Percentiles rank a stretch among this genome's conserved stretches.
These are phyloP conservation scores for Taenioides sp. DNA, from an alignment of 2,797 vertebrate genomes.

Conservation along the genomic window DNA sequence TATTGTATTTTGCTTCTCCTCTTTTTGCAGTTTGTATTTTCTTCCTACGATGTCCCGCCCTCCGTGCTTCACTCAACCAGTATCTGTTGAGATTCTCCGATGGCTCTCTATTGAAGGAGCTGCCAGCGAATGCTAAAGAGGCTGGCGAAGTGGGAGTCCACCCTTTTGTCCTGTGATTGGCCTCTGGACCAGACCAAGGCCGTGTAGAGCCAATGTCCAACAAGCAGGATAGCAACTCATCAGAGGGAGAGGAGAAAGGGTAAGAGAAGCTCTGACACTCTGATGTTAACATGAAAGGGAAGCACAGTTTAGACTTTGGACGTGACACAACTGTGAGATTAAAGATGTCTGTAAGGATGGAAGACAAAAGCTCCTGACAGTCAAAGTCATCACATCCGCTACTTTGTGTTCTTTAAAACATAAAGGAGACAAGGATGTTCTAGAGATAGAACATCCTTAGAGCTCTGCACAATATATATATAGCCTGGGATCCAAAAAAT, in stretches of 20 bases:
- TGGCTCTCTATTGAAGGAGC: conserved; percentile 56
- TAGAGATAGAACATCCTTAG: too few species aligned
- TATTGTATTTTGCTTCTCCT: neutral
- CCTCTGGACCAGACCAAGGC: conserved; percentile 86
- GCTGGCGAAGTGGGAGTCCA: conserved; percentile 68
- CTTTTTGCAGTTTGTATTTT: conserved; percentile 32
- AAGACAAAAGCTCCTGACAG: neutral
- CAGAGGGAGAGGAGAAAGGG: conserved; percentile 92
- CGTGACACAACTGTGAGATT: conserved; percentile 29
- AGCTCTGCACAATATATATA: too few species aligned
- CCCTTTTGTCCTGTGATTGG: conserved; percentile 86
- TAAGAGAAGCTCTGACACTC: conserved; percentile 63
- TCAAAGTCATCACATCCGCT: neutral
- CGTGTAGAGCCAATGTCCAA: conserved; percentile 91
- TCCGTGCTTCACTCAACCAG: conserved; percentile 35
- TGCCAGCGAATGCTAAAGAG: conserved; percentile 63
- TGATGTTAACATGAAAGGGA: conserved; percentile 51
- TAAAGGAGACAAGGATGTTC: neutral
- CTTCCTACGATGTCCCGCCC: conserved; percentile 42
- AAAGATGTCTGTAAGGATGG: conserved; percentile 9
- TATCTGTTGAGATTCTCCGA: conserved; percentile 26
- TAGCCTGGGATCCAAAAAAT: too few species aligned
- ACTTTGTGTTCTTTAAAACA: neutral
- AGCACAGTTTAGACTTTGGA: conserved; percentile 31
- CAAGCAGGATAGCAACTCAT: conserved; percentile 88